A percentile compares a stretch with the other conserved stretches of the same genome.
phyloP scores from a whole-genome alignment of 92 coral and sea anemone genomes.

The Epizoanthus scotinus region DNA sequence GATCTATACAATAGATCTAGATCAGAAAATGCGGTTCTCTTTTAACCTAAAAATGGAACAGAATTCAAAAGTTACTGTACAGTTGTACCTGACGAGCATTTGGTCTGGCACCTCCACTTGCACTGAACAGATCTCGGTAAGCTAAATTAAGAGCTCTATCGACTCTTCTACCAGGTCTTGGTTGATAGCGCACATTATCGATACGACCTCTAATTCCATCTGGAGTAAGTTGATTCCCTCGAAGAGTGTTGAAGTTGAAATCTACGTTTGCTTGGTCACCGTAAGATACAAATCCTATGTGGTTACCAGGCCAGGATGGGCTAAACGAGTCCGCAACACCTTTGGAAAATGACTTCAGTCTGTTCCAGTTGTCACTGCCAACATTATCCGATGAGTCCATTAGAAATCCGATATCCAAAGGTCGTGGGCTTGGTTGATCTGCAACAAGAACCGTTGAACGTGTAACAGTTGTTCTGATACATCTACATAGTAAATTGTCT shows the following conservation, averaged over 20 bases:
- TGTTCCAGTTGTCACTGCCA: slow-evolving; percentile 25
- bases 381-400: slow-evolving; percentile 18
- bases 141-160: slow-evolving; percentile 66
- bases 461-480: no score
- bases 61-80: neutral
- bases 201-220: slow-evolving; percentile 47
- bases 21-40: neutral
- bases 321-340: slow-evolving; percentile 50
- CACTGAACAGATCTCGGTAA: slow-evolving; percentile 59
- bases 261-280: slow-evolving; percentile 57
- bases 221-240: slow-evolving; percentile 54
- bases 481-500: no score
- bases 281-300: slow-evolving; percentile 66
- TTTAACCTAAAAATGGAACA: no score
- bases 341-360: slow-evolving; percentile 42
- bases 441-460: no score
- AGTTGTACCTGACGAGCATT: slow-evolving; percentile 52
- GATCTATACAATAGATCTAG: no score
- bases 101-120: slow-evolving; percentile 69
- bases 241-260: slow-evolving; percentile 65
- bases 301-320: slow-evolving; percentile 72
- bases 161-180: slow-evolving; percentile 63
- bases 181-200: slow-evolving; percentile 57
- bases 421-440: no score
- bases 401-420: neutral